These are phyloP conservation scores for Stenodera caucasica DNA, from an alignment of 2,888 invertebrate species.

Conservation along the genomic window DNA sequence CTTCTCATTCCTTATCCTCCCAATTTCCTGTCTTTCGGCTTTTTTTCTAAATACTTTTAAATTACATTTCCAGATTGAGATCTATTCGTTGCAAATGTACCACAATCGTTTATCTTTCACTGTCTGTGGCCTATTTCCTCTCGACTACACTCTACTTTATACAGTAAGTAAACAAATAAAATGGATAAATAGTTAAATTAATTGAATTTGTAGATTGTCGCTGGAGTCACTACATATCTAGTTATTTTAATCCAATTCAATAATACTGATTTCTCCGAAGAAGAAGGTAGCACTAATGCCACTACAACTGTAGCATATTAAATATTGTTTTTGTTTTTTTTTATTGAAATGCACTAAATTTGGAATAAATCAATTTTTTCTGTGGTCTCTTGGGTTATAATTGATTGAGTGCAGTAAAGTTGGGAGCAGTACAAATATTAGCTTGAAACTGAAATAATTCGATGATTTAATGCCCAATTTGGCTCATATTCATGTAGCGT, in stretches of 20 bases:
- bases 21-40: conserved; percentile 9
- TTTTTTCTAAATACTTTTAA: neutral
- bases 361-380: no score
- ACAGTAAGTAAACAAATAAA: conserved; percentile 33
- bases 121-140: conserved; percentile 45
- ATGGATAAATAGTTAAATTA: neutral
- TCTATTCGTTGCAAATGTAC: conserved; percentile 47
- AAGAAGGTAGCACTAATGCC: neutral
- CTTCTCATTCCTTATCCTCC: neutral
- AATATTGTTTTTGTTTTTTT: no score
- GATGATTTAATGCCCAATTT: conserved; percentile 19
- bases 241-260: conserved; percentile 46
- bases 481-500: neutral
- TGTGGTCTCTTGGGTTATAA: neutral
- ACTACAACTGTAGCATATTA: neutral
- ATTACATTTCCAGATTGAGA: conserved; percentile 41
- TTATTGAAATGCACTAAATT: no score
- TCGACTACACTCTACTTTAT: conserved; percentile 45
- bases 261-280: conserved; percentile 25
- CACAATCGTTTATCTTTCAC: conserved; percentile 44
- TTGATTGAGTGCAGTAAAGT: neutral
- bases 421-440: conserved; percentile 17
- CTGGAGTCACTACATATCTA: conserved; percentile 45
- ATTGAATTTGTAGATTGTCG: conserved; percentile 40
- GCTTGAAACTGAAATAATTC: conserved; percentile 17